These are phyloP conservation scores for Syrrhaptes paradoxus DNA, from an alignment of 2,113 vertebrate genomes.

Conservation along the genomic window DNA sequence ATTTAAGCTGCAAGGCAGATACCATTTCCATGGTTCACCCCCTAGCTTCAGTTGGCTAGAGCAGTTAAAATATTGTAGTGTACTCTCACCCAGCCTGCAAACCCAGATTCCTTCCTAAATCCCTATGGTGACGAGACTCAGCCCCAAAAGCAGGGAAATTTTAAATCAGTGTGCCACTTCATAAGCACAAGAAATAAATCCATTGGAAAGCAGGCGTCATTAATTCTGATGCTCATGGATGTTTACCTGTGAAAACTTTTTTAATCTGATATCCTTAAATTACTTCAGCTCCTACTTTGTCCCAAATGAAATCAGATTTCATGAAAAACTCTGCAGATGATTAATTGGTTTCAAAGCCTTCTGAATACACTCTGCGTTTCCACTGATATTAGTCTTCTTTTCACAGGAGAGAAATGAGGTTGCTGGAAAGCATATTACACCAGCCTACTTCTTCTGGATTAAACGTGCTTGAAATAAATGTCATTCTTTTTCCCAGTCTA, in stretches of 20 bases:
- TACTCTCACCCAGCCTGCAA: background rate
- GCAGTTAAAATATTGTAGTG: background rate
- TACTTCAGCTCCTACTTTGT: conserved; percentile 53
- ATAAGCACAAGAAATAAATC: conserved; percentile 1
- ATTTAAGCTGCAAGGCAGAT: background rate
- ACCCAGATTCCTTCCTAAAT: conserved; percentile 32
- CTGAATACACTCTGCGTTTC: conserved; percentile 21
- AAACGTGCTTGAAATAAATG: conserved; percentile 43
- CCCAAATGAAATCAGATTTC: conserved; percentile 54
- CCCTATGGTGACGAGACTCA: background rate
- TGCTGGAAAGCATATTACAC: conserved; percentile 38
- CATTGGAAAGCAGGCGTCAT: conserved; percentile 21
- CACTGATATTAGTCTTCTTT: conserved; percentile 45
- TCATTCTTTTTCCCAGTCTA: background rate
- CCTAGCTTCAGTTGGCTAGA: background rate
- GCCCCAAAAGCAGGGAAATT: background rate
- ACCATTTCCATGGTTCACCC: background rate
- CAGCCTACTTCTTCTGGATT: conserved; percentile 37
- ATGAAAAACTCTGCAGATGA: conserved; percentile 48
- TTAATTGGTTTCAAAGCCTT: conserved; percentile 65
- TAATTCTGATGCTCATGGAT: conserved; percentile 29
- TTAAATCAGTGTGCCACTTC: background rate
- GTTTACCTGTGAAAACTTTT: conserved; percentile 63
- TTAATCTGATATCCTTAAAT: conserved; percentile 57
- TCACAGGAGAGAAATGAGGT: conserved; percentile 58